Base-by-base conservation (phyloP, 2,113 vertebrate genomes). In the Rhea americana region DNA sequence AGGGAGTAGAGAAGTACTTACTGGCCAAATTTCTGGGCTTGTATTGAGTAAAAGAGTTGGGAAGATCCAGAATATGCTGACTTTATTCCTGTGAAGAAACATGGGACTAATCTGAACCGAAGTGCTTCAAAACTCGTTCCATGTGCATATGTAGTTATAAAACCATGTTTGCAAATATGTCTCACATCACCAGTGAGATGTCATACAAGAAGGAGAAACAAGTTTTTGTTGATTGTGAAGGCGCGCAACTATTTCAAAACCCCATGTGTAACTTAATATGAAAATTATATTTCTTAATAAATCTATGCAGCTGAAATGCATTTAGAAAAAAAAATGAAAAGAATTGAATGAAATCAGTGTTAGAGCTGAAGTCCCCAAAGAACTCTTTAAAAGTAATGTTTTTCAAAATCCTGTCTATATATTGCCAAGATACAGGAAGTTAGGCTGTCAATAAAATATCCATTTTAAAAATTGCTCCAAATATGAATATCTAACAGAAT, bases 321-420 rank as follows among this genome's bases (percentile, higher is more conserved):
- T 89, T 94, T 93, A 77, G 80, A 93, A 94, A 68, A 65, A 89
- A 84, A 94, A 91, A 37, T 61, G 32, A 67, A 63, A 90, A 81
- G 1, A 89, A 89, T 90, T 79, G 3, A 87, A 84, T 88, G 43
- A 90, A 96, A 91, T 66, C 16, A 74, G 13, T 67, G 45, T 71
- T 63, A 81, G 84, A 76, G 39, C 16, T 81, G 28, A 79, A 72
- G 62, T 89, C 47, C 37, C 65, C 63, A 93, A 85, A 85, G 88
- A 24, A 39, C 43, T 70, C 24, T 83, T 66, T 90, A 72, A 94
- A 93, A 93, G 16, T 30, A 68, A 28, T 88, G 30, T 1, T 56
- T 94, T 93, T 87, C 65, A 45, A 53, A 91, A 87, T 59, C 47
- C 47, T 90, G 51, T 79, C 93, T 85, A 87, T 22, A 39, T 80